Conservation (phyloP, 2,888 invertebrate genomes). For the Idaea straminata region DNA sequence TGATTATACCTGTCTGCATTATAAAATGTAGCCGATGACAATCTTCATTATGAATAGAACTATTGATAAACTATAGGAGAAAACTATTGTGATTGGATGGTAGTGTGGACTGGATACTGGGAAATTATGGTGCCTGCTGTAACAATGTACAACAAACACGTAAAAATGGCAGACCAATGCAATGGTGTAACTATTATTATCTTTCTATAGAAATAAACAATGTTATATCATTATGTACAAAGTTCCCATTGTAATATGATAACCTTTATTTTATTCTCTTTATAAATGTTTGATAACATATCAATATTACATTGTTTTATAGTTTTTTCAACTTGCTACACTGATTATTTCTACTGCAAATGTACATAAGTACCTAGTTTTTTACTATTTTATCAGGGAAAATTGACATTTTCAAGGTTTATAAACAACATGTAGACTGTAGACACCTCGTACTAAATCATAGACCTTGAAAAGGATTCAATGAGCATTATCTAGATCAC, state of each 20-base stretch:
- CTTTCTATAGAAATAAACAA: conserved; percentile 1
- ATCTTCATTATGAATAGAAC: too few relatives aligned
- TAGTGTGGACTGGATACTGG: too few relatives aligned
- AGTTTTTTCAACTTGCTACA: background rate
- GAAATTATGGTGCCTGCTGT: too few relatives aligned
- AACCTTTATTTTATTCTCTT: conserved; percentile 10
- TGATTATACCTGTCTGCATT: too few relatives aligned
- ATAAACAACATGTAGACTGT: background rate
- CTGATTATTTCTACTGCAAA: background rate
- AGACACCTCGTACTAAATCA: background rate
- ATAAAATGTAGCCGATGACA: too few relatives aligned
- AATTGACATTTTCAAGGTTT: background rate
- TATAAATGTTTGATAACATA: conserved; percentile 13
- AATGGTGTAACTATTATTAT: background rate
- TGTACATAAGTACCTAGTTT: background rate
- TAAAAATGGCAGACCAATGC: background rate
- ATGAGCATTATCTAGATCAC: conserved; percentile 10
- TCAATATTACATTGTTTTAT: conserved; percentile 6
- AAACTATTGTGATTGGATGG: too few relatives aligned
- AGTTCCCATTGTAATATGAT: conserved; percentile 6
- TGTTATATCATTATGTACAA: conserved; percentile 1
- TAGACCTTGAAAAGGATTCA: conserved; percentile 13
- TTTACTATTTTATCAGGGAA: background rate
- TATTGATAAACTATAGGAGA: too few relatives aligned
- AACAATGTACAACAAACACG: too few relatives aligned